Conservation (phyloP, 2,888 invertebrate genomes). For the Eupeodes latifasciatus region DNA sequence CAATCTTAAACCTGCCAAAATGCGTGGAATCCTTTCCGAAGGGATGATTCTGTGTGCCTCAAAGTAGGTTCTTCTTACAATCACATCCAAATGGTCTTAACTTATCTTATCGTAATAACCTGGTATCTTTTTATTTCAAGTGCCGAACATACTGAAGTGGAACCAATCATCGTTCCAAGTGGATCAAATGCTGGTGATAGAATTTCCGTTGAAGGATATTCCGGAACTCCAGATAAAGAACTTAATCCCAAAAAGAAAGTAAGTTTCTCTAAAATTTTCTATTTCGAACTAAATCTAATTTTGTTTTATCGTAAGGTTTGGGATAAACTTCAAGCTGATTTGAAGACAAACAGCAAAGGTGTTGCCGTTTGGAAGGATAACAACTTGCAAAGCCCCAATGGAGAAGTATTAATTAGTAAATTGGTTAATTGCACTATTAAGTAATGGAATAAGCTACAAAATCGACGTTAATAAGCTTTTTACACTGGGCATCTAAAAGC, state of each 20-base stretch:
- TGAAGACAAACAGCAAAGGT: constrained; percentile 89
- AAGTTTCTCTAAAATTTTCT: neutral
- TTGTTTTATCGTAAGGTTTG: constrained; percentile 85
- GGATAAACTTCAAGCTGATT: constrained; percentile 94
- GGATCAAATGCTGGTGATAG: constrained; percentile 92
- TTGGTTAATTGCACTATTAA: constrained; percentile 94
- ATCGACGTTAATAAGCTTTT: neutral
- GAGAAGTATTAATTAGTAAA: constrained; percentile 90
- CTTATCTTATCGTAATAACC: no score
- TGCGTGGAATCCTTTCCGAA: constrained; percentile 95
- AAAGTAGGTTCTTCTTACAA: constrained; percentile 84
- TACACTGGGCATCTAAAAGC: constrained; percentile 56
- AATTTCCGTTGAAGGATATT: constrained; percentile 93
- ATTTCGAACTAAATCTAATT: neutral
- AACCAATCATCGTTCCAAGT: constrained; percentile 92
- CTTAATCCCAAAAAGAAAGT: constrained; percentile 98
- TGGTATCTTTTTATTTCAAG: constrained; percentile 80
- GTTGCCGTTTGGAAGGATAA: constrained; percentile 95
- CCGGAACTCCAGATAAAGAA: constrained; percentile 92
- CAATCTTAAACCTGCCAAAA: constrained; percentile 98
- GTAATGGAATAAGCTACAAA: constrained; percentile 84
- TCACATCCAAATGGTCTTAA: no score
- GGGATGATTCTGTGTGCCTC: constrained; percentile 98
- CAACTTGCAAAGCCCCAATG: constrained; percentile 89
- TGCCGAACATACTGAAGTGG: constrained; percentile 92